phyloP scores from a whole-genome alignment of 2,797 vertebrate genomes.

The Phataginus tricuspis region DNA sequence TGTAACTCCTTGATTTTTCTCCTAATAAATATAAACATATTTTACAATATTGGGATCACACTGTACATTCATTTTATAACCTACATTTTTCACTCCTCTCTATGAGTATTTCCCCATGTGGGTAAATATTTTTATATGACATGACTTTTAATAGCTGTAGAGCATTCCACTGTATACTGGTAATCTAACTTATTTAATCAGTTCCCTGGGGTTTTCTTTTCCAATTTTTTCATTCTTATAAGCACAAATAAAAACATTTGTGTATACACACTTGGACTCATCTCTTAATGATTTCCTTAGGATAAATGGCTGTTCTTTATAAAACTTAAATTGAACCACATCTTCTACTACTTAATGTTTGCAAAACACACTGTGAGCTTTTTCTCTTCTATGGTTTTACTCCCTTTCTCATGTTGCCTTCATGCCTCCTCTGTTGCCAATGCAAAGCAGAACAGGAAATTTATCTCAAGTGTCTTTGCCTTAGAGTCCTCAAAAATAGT shows the following conservation, averaged over 20 bases:
- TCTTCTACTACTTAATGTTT: not conserved
- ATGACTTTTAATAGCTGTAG: not conserved
- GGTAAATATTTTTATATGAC: slow-evolving; percentile 1
- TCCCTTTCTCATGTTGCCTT: not conserved
- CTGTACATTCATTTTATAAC: not conserved
- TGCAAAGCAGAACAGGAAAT: not conserved
- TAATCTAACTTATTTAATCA: not conserved
- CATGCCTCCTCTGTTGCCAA: not conserved
- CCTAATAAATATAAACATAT: not conserved
- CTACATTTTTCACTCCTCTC: not conserved
- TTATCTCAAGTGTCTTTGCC: not conserved
- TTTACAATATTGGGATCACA: not conserved
- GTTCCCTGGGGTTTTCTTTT: not conserved
- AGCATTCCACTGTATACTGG: not conserved
- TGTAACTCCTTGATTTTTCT: not conserved
- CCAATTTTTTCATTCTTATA: slow-evolving; percentile 6
- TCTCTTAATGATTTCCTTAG: not conserved
- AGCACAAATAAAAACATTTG: slow-evolving; percentile 28
- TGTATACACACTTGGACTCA: not conserved
- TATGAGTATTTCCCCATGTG: not conserved
- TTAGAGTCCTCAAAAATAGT: not conserved
- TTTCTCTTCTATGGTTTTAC: not conserved
- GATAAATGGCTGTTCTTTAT: not conserved
- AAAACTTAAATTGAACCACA: not conserved
- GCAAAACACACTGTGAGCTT: not conserved